Conservation (phyloP, 1,140 invertebrate species). For the Eubasilissa regina region DNA sequence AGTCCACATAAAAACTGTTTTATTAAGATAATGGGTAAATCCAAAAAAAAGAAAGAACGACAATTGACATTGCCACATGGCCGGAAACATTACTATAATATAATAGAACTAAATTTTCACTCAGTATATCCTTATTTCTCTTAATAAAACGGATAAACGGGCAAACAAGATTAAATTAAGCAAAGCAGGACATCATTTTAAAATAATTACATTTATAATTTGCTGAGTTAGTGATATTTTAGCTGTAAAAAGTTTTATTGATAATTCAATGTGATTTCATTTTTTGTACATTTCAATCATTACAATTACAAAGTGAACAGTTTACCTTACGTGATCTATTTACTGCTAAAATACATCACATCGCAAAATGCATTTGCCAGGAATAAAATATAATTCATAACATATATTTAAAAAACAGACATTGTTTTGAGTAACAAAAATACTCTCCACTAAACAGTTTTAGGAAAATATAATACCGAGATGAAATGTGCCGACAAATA, state of each 20-base stretch:
- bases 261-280: constrained; percentile 62
- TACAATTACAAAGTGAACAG: constrained; percentile 68
- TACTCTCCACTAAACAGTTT: constrained; percentile 54
- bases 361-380: constrained; percentile 84
- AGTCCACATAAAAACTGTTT: constrained; percentile 61
- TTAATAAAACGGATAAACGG: constrained; percentile 50
- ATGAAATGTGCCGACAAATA: constrained; percentile 62
- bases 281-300: constrained; percentile 65
- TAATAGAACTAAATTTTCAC: constrained; percentile 54
- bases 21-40: constrained; percentile 60
- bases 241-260: constrained; percentile 73
- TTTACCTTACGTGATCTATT: constrained; percentile 75
- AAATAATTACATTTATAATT: constrained; percentile 71
- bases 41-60: constrained; percentile 54
- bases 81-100: constrained; percentile 54
- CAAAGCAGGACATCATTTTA: constrained; percentile 72
- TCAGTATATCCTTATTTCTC: constrained; percentile 52
- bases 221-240: constrained; percentile 73
- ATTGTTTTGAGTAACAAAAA: constrained; percentile 65
- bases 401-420: constrained; percentile 79
- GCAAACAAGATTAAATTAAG: constrained; percentile 66
- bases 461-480: constrained; percentile 54
- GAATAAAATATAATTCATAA: constrained; percentile 86
- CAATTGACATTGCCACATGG: constrained; percentile 54
- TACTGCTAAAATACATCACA: constrained; percentile 87